A percentile compares a stretch with the other conserved stretches of the same genome.
phyloP scores from a whole-genome alignment of 2,113 vertebrate species.

The Pandion haliaetus region DNA sequence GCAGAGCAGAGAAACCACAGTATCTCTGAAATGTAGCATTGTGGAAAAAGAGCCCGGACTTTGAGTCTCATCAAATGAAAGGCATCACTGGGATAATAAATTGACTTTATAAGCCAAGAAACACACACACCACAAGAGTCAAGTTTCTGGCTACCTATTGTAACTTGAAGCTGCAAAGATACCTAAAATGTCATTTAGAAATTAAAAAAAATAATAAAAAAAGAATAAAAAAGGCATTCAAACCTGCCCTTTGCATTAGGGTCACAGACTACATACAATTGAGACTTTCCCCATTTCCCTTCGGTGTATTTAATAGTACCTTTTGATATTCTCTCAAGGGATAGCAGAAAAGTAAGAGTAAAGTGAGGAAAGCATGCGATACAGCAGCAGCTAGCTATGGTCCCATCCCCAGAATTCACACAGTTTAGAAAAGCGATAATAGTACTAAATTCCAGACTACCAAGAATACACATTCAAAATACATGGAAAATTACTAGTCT shows the following conservation, averaged over 20 bases:
- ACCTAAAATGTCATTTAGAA: neutral
- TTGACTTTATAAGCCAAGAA: neutral
- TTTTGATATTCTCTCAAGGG: neutral
- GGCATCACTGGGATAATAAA: neutral
- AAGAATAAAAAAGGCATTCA: neutral
- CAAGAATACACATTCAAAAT: neutral
- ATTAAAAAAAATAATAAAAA: neutral
- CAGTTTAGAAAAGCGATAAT: neutral
- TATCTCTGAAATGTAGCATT: neutral
- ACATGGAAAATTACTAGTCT: neutral
- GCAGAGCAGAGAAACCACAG: neutral
- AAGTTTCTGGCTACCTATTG: neutral
- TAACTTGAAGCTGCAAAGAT: neutral
- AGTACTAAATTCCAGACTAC: neutral
- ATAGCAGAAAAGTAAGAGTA: neutral
- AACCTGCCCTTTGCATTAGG: neutral
- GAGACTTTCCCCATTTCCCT: neutral
- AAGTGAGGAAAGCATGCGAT: neutral
- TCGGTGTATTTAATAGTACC: neutral
- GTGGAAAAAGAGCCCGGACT: neutral
- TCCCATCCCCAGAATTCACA: neutral
- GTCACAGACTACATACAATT: neutral
- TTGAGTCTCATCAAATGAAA: neutral
- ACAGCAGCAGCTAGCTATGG: neutral
- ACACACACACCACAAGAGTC: neutral